phyloP scores from a whole-genome alignment of 2,113 vertebrate species.

The Eurystomus gularis region DNA sequence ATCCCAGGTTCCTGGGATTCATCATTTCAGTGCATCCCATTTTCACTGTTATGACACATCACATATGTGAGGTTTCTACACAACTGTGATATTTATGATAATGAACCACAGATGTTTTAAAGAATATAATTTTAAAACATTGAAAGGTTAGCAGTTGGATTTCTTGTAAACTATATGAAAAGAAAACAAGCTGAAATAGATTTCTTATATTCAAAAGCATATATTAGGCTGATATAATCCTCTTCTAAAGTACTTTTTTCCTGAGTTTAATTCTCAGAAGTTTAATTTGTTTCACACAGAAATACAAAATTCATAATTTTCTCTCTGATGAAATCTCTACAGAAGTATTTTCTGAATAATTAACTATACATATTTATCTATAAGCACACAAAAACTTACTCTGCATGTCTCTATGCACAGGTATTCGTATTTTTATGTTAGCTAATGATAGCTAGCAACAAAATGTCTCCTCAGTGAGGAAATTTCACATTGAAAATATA shows the following conservation, averaged over 20 bases:
- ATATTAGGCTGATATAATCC: not conserved
- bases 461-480: not conserved
- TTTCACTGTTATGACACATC: not conserved
- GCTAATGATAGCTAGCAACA: not conserved
- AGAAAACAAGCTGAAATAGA: constrained; percentile 12
- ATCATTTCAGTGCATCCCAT: not conserved
- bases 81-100: constrained; percentile 64
- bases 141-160: constrained; percentile 35
- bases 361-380: not conserved
- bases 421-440: not conserved
- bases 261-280: not conserved
- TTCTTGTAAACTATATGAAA: constrained; percentile 20
- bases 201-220: constrained; percentile 3
- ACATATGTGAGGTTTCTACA: constrained; percentile 14
- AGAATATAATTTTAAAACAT: constrained; percentile 28
- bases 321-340: not conserved
- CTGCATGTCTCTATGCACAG: not conserved
- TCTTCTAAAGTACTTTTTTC: not conserved
- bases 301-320: not conserved
- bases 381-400: not conserved
- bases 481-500: not conserved
- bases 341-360: not conserved
- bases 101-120: constrained; percentile 61
- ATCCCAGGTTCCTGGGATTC: not conserved
- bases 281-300: constrained; percentile 4